Percentiles rank a stretch among this genome's conserved stretches.
Conservation (phyloP, 2,113 vertebrate species). For the Indicator indicator region DNA sequence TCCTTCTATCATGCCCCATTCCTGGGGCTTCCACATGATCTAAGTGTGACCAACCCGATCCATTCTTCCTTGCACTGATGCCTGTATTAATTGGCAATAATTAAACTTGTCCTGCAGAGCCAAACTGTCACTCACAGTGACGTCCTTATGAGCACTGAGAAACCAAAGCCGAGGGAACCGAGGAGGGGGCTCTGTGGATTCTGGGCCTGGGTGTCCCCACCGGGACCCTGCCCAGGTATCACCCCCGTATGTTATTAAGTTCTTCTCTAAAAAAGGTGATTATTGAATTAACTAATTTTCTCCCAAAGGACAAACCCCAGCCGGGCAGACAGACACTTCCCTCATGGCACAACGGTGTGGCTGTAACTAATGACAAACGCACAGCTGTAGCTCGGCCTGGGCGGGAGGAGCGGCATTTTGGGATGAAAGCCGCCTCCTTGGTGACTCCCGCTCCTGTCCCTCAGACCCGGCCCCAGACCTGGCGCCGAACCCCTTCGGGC, state of each 20-base stretch:
- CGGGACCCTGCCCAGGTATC: too few species aligned
- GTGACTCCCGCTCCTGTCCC: neutral
- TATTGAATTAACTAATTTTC: neutral
- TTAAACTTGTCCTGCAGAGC: neutral
- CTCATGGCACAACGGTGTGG: too few species aligned
- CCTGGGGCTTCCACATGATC: too few species aligned
- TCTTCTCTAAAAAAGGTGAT: neutral
- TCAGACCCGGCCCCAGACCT: neutral
- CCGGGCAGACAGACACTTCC: neutral
- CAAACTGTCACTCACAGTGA: neutral
- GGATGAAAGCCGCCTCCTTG: neutral
- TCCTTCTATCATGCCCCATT: neutral
- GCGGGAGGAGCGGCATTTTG: neutral
- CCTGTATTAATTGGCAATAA: neutral
- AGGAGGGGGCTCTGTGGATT: neutral
- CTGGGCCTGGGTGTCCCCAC: neutral
- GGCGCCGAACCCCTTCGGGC: neutral
- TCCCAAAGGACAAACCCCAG: neutral
- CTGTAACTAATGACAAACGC: neutral
- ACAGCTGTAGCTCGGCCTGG: neutral
- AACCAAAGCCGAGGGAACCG: neutral
- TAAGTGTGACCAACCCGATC: neutral
- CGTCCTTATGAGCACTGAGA: neutral
- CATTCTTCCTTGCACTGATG: neutral
- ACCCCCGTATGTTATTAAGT: neutral